phyloP scores from a whole-genome alignment of 2,797 vertebrate genomes.

The Bradypodion pumilum region DNA sequence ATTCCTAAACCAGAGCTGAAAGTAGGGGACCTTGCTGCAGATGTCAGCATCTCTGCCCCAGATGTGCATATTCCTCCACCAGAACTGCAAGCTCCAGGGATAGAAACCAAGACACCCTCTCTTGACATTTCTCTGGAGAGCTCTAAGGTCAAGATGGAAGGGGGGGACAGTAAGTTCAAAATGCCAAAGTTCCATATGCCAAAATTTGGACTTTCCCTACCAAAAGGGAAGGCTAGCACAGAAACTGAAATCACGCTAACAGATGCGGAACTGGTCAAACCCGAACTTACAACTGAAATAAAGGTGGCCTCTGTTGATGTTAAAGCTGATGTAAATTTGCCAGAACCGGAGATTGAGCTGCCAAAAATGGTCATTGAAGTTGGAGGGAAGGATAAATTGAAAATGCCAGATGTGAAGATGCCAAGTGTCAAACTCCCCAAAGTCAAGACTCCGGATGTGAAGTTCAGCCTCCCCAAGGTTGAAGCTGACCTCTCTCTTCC shows the following conservation, averaged over 20 bases:
- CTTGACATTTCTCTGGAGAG: accelerated
- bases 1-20: accelerated
- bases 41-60: not conserved
- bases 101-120: not conserved
- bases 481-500: not conserved
- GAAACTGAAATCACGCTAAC: not conserved
- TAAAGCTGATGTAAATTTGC: not conserved
- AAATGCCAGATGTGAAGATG: slow-evolving; percentile 37
- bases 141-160: slow-evolving; percentile 39
- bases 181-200: slow-evolving; percentile 2
- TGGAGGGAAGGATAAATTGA: accelerated
- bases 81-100: not conserved
- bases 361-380: no score
- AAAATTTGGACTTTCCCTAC: not conserved
- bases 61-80: not conserved
- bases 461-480: slow-evolving; percentile 37
- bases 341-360: not conserved
- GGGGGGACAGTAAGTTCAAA: not conserved
- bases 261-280: not conserved
- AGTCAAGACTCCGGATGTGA: not conserved
- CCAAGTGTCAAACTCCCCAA: slow-evolving; percentile 41
- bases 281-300: not conserved
- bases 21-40: not conserved
- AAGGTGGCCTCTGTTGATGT: accelerated
- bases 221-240: not conserved